Conservation (phyloP, 2,113 vertebrate species). For the Aegotheles bennettii region DNA sequence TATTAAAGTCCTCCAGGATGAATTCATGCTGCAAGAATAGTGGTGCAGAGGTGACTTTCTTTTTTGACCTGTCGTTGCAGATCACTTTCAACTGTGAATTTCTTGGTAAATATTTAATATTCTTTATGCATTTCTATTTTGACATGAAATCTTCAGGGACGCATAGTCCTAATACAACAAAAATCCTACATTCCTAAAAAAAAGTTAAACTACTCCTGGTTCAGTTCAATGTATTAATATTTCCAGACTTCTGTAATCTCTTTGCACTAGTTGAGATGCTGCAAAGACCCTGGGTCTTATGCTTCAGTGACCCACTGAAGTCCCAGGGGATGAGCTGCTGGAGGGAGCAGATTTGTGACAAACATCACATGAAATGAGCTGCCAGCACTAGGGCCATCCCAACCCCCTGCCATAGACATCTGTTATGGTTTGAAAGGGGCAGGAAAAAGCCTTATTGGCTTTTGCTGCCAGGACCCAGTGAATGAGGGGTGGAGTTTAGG, state of each 20-base stretch:
- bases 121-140: not conserved
- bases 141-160: not conserved
- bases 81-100: not conserved
- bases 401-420: accelerated
- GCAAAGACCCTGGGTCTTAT: not conserved
- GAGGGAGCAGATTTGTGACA: not conserved
- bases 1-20: not conserved
- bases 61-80: not conserved
- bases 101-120: not conserved
- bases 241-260: not conserved
- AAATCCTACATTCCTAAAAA: accelerated
- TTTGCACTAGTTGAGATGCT: not conserved
- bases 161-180: not conserved
- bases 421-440: too few relatives aligned
- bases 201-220: not conserved
- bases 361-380: not conserved
- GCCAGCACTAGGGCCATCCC: not conserved
- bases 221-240: not conserved
- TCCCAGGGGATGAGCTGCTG: not conserved
- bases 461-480: too few relatives aligned
- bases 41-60: not conserved
- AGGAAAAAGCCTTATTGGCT: too few relatives aligned
- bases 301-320: not conserved
- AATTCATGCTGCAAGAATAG: not conserved
- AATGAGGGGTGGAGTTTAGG: too few relatives aligned